A percentile compares a stretch with the other conserved stretches of the same genome.
These are phyloP conservation scores for Melitaea athalia DNA, from an alignment of 2,888 invertebrate genomes.

Conservation along the genomic window DNA sequence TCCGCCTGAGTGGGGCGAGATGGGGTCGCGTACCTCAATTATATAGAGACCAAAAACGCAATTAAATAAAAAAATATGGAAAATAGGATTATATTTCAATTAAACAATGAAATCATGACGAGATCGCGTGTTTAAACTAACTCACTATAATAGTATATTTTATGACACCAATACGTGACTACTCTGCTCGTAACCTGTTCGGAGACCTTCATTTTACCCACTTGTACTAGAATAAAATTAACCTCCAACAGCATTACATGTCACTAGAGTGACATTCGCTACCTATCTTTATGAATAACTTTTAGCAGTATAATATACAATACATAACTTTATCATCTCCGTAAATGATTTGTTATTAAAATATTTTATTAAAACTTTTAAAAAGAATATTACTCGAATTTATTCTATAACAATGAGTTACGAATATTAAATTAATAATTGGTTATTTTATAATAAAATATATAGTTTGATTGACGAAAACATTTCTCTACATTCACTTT, in stretches of 20 bases:
- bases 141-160: conserved; percentile 46
- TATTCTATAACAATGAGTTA: neutral
- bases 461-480: neutral
- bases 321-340: neutral
- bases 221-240: conserved; percentile 46
- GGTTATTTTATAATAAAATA: neutral
- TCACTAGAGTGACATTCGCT: conserved; percentile 30
- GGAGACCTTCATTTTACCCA: conserved; percentile 50
- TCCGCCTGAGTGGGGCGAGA: too few relatives aligned
- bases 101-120: conserved; percentile 24
- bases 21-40: too few relatives aligned
- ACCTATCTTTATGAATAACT: conserved; percentile 33
- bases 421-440: neutral
- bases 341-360: too few relatives aligned
- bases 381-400: too few relatives aligned
- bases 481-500: conserved; percentile 1
- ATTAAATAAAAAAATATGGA: too few relatives aligned
- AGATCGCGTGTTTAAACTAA: conserved; percentile 32
- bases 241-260: conserved; percentile 35
- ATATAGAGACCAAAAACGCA: too few relatives aligned
- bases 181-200: conserved; percentile 59
- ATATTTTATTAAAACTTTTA: too few relatives aligned
- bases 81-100: too few relatives aligned
- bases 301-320: conserved; percentile 9
- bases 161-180: conserved; percentile 51